phyloP scores from a whole-genome alignment of 2,113 vertebrate genomes.

The Actenoides hombroni region DNA sequence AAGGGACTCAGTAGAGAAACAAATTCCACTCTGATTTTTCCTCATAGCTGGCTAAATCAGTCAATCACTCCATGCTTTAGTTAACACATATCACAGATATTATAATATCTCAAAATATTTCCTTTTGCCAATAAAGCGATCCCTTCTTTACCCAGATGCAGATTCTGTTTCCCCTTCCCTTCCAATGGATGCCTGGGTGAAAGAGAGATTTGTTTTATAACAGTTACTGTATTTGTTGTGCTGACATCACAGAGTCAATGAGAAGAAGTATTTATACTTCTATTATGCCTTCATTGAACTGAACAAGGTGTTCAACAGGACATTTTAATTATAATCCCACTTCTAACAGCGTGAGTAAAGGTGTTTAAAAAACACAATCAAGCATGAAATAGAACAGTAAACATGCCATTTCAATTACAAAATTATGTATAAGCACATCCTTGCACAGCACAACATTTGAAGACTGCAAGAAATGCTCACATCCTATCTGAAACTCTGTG shows the following conservation, averaged over 20 bases:
- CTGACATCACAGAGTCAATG: slow-evolving; percentile 58
- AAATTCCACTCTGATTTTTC: background rate
- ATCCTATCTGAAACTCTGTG: slow-evolving; percentile 16
- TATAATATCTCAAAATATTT: background rate
- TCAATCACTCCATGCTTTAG: background rate
- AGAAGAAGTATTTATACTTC: slow-evolving; percentile 72
- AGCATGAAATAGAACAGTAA: slow-evolving; percentile 72
- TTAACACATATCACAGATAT: background rate
- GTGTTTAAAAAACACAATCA: slow-evolving; percentile 66
- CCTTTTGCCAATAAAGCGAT: background rate
- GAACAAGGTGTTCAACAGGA: slow-evolving; percentile 73
- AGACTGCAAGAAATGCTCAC: slow-evolving; percentile 10
- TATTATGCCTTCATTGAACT: slow-evolving; percentile 65
- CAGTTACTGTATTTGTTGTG: slow-evolving; percentile 45
- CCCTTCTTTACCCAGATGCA: background rate
- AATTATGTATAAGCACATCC: slow-evolving; percentile 59
- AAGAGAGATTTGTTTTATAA: slow-evolving; percentile 39
- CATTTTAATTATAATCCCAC: slow-evolving; percentile 65
- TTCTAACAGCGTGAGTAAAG: slow-evolving; percentile 53
- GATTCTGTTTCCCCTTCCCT: background rate
- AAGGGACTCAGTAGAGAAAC: background rate
- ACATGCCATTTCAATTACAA: slow-evolving; percentile 67
- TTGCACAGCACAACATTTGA: slow-evolving; percentile 48
- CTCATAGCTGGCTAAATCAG: background rate
- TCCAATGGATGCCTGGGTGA: background rate